Evolutionary conservation across 2,797 vertebrate genomes (phyloP).

Genomic region (Helicolenus hilgendorfi): DNA sequence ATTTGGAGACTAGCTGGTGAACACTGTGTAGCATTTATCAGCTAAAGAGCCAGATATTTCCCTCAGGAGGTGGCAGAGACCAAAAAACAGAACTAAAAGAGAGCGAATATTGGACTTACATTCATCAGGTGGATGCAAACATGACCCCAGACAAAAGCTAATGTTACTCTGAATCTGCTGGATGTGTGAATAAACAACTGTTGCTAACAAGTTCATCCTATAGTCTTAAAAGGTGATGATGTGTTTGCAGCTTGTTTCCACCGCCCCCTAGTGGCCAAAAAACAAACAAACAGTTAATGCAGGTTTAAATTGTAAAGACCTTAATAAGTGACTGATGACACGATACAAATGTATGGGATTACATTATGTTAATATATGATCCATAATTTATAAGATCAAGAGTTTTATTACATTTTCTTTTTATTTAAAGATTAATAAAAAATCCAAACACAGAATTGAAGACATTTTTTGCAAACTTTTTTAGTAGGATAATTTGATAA

Average conservation of each 20-base stretch:
- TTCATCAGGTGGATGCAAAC: not conserved
- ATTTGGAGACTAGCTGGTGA: too few relatives aligned
- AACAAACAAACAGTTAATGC: too few relatives aligned
- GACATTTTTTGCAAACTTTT: not conserved
- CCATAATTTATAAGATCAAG: not conserved
- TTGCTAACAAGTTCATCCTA: not conserved
- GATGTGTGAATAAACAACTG: too few relatives aligned
- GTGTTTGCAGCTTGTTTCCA: not conserved
- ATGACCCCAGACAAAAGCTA: too few relatives aligned
- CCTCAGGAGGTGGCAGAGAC: not conserved
- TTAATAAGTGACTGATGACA: too few relatives aligned
- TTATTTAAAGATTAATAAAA: not conserved
- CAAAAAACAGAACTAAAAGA: not conserved
- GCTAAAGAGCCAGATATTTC: not conserved
- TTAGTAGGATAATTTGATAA: not conserved
- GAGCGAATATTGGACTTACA: not conserved
- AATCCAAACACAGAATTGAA: not conserved
- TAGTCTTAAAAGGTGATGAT: not conserved
- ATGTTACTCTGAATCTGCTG: too few relatives aligned
- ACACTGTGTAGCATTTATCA: not conserved
- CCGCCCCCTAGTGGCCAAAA: not conserved
- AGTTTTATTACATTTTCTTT: not conserved
- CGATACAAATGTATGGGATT: not conserved
- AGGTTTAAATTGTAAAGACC: too few relatives aligned
- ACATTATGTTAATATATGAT: not conserved